Conservation (phyloP, 2,113 vertebrate species). For the Cryptotis parvus region DNA sequence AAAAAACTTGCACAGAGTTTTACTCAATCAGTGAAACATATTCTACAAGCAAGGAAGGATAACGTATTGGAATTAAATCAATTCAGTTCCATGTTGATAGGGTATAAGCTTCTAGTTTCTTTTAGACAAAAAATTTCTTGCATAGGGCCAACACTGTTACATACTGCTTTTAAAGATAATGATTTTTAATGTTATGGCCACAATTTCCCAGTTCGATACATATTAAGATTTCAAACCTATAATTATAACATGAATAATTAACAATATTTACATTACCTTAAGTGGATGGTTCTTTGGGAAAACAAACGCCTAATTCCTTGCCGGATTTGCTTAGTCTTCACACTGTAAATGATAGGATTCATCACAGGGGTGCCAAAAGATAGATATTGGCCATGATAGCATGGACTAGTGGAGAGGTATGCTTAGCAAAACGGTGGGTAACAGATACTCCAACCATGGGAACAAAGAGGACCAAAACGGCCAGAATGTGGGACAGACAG, state of each 20-base stretch:
- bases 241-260: not conserved
- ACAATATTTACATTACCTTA: not conserved
- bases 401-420: conserved; percentile 70
- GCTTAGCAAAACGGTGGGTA: conserved; percentile 78
- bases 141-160: too few relatives aligned
- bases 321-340: conserved; percentile 80
- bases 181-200: not conserved
- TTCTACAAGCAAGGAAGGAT: too few relatives aligned
- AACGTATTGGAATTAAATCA: too few relatives aligned
- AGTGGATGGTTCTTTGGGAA: not conserved
- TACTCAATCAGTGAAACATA: too few relatives aligned
- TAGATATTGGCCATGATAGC: conserved; percentile 82
- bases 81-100: too few relatives aligned
- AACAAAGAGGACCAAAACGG: conserved; percentile 20
- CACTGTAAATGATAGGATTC: conserved; percentile 82
- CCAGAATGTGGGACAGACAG: conserved; percentile 46
- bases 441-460: conserved; percentile 59
- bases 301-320: conserved; percentile 18
- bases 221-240: not conserved
- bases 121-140: too few relatives aligned
- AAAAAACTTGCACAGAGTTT: too few relatives aligned
- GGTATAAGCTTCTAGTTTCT: too few relatives aligned
- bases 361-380: conserved; percentile 77
- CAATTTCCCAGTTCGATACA: not conserved
- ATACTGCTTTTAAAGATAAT: not conserved